These are phyloP conservation scores for Kryphioiulus occultus DNA, from an alignment of 2,888 invertebrate species.

Conservation along the genomic window DNA sequence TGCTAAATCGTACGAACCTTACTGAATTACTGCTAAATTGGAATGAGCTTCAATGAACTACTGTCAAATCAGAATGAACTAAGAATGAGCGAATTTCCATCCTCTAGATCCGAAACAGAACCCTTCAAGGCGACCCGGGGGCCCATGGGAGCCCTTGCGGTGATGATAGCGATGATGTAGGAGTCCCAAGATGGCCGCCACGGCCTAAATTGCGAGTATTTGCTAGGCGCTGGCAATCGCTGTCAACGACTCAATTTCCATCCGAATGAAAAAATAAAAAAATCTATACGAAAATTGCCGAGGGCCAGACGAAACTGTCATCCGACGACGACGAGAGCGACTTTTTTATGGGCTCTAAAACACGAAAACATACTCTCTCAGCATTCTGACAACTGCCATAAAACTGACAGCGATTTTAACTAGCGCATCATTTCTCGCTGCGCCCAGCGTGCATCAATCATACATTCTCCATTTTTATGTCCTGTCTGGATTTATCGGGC, in stretches of 20 bases:
- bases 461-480: not conserved
- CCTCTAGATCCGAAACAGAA: no score
- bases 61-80: no score
- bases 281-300: not conserved
- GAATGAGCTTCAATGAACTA: no score
- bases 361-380: conserved; percentile 36
- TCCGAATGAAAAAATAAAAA: not conserved
- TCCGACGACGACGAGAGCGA: not conserved
- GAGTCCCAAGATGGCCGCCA: conserved; percentile 27
- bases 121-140: no score
- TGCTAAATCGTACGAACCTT: no score
- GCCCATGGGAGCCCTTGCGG: no score
- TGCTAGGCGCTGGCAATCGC: not conserved
- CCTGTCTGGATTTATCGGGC: not conserved
- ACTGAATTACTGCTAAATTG: no score
- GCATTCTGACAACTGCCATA: conserved; percentile 21
- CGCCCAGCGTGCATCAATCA: conserved; percentile 13
- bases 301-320: conserved; percentile 32
- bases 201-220: not conserved
- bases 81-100: no score
- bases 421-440: conserved; percentile 22
- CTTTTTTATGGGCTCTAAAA: conserved; percentile 38
- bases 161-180: not conserved
- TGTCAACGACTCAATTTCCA: conserved; percentile 39
- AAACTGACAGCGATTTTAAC: conserved; percentile 21